phyloP scores from a whole-genome alignment of 2,888 invertebrate genomes.

The Harpagoxenus sublaevis region DNA sequence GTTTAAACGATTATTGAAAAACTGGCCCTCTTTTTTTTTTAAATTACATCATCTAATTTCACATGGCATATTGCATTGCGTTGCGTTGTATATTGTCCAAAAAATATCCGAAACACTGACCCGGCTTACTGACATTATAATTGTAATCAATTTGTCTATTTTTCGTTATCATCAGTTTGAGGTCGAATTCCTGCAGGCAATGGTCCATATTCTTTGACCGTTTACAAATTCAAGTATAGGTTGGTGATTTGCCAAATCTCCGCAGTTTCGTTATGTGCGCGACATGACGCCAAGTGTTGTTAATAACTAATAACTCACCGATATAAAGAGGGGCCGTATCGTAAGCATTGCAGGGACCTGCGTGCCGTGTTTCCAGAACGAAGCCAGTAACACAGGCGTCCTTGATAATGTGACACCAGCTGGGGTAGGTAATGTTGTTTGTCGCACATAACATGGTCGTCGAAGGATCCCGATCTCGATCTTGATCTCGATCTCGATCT shows the following conservation, averaged over 20 bases:
- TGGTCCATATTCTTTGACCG: too few relatives aligned
- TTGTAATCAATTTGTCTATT: conserved; percentile 2
- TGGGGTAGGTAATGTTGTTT: conserved; percentile 91
- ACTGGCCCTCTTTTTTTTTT: background rate
- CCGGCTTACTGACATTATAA: background rate
- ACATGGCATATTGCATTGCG: too few relatives aligned
- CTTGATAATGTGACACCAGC: conserved; percentile 93
- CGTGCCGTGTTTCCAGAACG: conserved; percentile 90
- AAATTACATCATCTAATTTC: background rate
- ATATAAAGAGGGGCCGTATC: conserved; percentile 79
- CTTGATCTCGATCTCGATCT: conserved; percentile 70
- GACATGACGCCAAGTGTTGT: background rate
- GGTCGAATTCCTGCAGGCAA: background rate
- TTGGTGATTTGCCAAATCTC: background rate
- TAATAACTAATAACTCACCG: conserved; percentile 65
- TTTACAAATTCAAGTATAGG: conserved; percentile 2
- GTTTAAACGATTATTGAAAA: too few relatives aligned
- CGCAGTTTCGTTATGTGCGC: background rate
- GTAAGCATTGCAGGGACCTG: conserved; percentile 88
- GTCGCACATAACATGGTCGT: conserved; percentile 89
- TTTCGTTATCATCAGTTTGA: background rate
- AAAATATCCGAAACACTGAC: background rate
- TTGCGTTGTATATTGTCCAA: background rate
- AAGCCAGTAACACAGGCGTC: conserved; percentile 92
- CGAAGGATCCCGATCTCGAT: conserved; percentile 75